Evolutionary conservation across 2,888 invertebrate species (phyloP), one percentile per base, ranked within the genome.

Genomic region (Heteromurus nitidus): DNA sequence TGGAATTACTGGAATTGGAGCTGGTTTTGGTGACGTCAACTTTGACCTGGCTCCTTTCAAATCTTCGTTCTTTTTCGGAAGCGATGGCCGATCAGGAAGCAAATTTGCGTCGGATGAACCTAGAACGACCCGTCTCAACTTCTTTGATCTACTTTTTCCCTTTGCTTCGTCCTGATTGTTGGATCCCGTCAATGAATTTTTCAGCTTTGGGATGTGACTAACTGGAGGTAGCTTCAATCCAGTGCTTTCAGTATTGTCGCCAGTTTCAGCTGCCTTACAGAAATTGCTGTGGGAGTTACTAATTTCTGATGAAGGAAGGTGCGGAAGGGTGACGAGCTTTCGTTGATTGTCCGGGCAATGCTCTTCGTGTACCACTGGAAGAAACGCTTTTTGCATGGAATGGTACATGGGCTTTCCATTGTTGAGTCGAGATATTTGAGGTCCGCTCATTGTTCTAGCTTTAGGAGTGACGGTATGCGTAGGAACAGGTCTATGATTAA

Each of bases 61-160:
- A n/a, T n/a, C 26, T 24, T 60, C 60, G 55, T 26, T 47, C 7
- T 47, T 47, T 47, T 47, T 47, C 7, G 58, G 64, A 7, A 36
- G 11, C 13, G 36, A 13, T 1, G 26, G 2, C 16, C 20, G 16
- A 24, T 77, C 47, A 1, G 77, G 77, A 50, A 77, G 69, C 9
- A 77, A 42, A 20, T 77, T 77, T 18, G 77, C 77, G 11, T 77
- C 62, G 2, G 69, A 50, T n/a, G 77, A 77, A 7, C 77, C 77
- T 9, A 77, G 13, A 47, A 77, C 26, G 13, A 62, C 69, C 13
- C 47, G 13, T n/a, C 62, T 77, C 62, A 70, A 7, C 13, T 55
- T 20, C 20, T 70, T 55, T 5, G 69, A 69, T 24, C 53, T 60
- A n/a, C 18, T 50, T 30, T 18, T 28, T n/a, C 28, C 13, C 3